Base-by-base conservation (phyloP, 2,888 invertebrate genomes). In the Odiellus spinosus region DNA sequence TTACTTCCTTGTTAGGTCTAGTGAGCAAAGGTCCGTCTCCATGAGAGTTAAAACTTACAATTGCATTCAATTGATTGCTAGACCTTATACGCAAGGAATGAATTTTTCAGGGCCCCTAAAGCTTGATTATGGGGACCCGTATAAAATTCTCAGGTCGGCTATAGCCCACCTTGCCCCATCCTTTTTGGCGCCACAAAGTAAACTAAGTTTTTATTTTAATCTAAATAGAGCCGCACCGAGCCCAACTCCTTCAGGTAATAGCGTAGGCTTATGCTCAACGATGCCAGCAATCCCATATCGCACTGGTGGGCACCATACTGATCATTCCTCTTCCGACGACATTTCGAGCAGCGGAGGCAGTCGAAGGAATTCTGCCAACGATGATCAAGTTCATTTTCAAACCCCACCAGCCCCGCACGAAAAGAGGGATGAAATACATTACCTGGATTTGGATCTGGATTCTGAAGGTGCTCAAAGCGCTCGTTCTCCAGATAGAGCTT, bases 401-500 rank as follows among this genome's bases (percentile, higher is more conserved):
- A 34, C 14, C 26, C 44, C 38, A 3, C 46, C 50, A 19, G n/a
- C 46, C 11, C 42, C 42, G n/a, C 41, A 40, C 59, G 59, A 48
- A 38, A 57, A 42, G 54, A 59, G 26, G 42, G 49, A 51, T 35
- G 63, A 70, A 55, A 63, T 82, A 56, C 86, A 91, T 61, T 91
- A 91, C 68, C 73, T 90, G 53, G 90, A 90, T 67, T 71, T 91
- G 53, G 87, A 86, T 66, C 73, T 82, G 15, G 78, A 80, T 55
- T 70, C 74, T 1, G 70, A 58, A 41, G 52, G 51, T 14, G 39
- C 46, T 8, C 56, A 56, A 21, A 58, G 56, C 34, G 58, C 59
- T 2, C 59, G 57, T 51, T 59, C 60, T 11, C 62, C 60, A n/a
- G 57, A 59, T 46, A 46, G 56, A 18, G 42, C 19, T 20, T 44